A percentile compares a stretch with the other conserved stretches of the same genome.
Conservation (phyloP, 2,888 invertebrate genomes). For the Falcaria lacertinaria region DNA sequence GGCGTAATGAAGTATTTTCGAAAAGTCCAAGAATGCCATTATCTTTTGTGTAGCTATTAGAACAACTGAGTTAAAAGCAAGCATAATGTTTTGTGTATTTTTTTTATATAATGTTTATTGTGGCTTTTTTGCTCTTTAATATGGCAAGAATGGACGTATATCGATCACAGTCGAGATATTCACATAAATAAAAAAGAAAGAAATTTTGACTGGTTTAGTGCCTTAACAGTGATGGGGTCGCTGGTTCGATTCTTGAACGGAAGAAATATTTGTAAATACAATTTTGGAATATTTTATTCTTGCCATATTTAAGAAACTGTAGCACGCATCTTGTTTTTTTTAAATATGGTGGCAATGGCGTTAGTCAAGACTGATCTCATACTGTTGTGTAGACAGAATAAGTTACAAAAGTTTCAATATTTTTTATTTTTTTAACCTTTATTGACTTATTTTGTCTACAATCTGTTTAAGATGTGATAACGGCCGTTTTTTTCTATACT, state of each 20-base stretch:
- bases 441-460: background rate
- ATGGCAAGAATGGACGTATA: background rate
- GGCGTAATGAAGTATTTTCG: constrained; percentile 11
- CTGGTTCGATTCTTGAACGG: no score
- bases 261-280: no score
- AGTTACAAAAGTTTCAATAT: constrained; percentile 6
- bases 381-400: constrained; percentile 7
- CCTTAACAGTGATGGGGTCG: no score
- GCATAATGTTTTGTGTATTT: constrained; percentile 38
- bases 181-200: no score
- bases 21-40: constrained; percentile 41
- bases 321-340: constrained; percentile 26
- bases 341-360: constrained; percentile 53
- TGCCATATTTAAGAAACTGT: constrained; percentile 4
- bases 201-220: no score
- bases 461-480: background rate
- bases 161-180: no score
- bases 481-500: background rate
- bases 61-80: constrained; percentile 9
- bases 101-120: constrained; percentile 6
- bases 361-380: constrained; percentile 55
- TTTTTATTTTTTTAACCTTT: no score
- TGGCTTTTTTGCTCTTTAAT: constrained; percentile 7
- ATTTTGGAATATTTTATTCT: no score
- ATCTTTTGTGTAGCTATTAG: constrained; percentile 22